A percentile compares a stretch with the other conserved stretches of the same genome.
Conservation (phyloP, 2,797 vertebrate genomes). For the Xenopus petersii region DNA sequence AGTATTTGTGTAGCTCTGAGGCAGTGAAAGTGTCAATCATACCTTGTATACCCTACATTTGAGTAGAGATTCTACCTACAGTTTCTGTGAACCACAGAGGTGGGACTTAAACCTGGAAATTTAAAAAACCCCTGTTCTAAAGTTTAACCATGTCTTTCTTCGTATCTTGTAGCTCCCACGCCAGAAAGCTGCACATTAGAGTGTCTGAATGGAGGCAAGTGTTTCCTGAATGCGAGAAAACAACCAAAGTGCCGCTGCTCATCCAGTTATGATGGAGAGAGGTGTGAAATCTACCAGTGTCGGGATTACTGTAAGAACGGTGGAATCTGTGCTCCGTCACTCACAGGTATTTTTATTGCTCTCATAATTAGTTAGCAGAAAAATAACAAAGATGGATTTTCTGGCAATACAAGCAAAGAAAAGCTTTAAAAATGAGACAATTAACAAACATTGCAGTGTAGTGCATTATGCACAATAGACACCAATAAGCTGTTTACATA, state of each 20-base stretch:
- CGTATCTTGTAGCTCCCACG: slow-evolving; percentile 58
- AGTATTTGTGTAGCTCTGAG: no score
- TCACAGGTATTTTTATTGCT: slow-evolving; percentile 69
- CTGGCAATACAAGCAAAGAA: neutral
- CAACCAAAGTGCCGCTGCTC: slow-evolving; percentile 94
- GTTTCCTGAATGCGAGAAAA: slow-evolving; percentile 89
- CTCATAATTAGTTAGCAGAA: no score
- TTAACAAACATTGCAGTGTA: no score
- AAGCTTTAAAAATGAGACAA: neutral
- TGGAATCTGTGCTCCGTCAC: slow-evolving; percentile 89
- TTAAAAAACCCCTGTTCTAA: no score
- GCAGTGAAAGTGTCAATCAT: no score
- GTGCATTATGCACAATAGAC: no score
- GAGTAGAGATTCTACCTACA: no score
- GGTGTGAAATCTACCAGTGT: slow-evolving; percentile 89
- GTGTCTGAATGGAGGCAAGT: slow-evolving; percentile 88
- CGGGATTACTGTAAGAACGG: slow-evolving; percentile 88
- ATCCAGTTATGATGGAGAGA: slow-evolving; percentile 85
- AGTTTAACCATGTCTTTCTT: neutral
- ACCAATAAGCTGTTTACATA: no score
- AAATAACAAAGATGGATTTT: neutral
- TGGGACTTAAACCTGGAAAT: no score
- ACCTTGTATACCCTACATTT: no score
- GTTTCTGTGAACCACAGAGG: no score
- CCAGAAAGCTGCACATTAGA: slow-evolving; percentile 78